A percentile compares a stretch with the other conserved stretches of the same genome.
phyloP scores from a whole-genome alignment of 2,888 invertebrate species.

The Dichetophora obliterata region DNA sequence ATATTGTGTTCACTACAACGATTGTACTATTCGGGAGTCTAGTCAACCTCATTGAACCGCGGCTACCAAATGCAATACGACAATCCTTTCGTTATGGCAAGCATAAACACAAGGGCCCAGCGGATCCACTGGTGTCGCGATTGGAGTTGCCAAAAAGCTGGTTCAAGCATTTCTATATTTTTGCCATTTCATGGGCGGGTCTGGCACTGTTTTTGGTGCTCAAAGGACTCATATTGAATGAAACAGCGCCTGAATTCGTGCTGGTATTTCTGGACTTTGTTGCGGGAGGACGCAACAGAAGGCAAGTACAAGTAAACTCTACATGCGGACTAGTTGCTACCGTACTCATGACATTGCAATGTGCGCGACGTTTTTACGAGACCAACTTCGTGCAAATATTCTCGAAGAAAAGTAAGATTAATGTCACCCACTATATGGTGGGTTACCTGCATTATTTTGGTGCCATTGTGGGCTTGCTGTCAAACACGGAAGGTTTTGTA shows the following conservation, averaged over 20 bases:
- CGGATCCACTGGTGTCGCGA: constrained; percentile 64
- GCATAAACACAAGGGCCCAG: constrained; percentile 73
- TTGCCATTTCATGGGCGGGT: constrained; percentile 75
- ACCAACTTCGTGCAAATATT: constrained; percentile 85
- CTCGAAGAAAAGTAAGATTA: constrained; percentile 82
- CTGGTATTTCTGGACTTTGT: constrained; percentile 64
- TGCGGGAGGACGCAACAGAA: constrained; percentile 67
- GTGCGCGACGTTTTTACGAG: constrained; percentile 83
- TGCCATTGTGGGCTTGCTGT: constrained; percentile 75
- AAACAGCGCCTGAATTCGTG: constrained; percentile 70
- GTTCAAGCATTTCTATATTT: constrained; percentile 85
- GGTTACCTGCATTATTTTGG: constrained; percentile 86
- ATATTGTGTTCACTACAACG: constrained; percentile 60
- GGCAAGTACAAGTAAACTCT: constrained; percentile 63
- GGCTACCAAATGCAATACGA: constrained; percentile 76
- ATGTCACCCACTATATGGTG: constrained; percentile 81
- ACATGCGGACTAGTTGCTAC: constrained; percentile 74
- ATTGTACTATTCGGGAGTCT: constrained; percentile 74
- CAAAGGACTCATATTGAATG: constrained; percentile 68
- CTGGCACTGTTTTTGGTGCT: constrained; percentile 55
- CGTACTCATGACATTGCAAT: constrained; percentile 77
- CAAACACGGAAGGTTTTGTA: constrained; percentile 80
- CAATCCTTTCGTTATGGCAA: constrained; percentile 82
- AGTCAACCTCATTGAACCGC: constrained; percentile 76
- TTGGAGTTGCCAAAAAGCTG: constrained; percentile 83